Conservation (phyloP, 2,888 invertebrate species). For the Drosophila cognata region DNA sequence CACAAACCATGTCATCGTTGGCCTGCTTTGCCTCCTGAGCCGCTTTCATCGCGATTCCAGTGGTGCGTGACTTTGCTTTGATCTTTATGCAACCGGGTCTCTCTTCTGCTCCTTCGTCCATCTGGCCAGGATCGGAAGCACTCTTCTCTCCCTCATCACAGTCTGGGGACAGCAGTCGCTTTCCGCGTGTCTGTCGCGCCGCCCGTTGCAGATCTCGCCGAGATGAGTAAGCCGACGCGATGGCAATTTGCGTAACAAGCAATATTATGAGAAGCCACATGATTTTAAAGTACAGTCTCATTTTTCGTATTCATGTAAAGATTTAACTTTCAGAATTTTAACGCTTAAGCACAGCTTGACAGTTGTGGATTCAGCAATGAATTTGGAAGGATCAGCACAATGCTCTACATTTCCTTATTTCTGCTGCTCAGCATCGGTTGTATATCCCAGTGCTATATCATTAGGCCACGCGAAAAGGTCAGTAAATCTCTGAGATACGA, state of each 20-base stretch:
- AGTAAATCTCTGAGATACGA: background rate
- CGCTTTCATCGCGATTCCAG: constrained; percentile 89
- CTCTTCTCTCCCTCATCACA: background rate
- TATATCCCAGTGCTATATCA: constrained; percentile 21
- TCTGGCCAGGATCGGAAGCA: background rate
- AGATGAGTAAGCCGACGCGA: background rate
- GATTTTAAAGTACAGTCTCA: constrained; percentile 50
- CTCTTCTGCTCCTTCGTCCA: background rate
- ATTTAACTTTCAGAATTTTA: constrained; percentile 22
- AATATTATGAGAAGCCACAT: constrained; percentile 44
- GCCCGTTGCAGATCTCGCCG: background rate
- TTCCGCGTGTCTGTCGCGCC: constrained; percentile 10
- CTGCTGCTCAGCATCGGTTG: constrained; percentile 34
- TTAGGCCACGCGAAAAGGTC: constrained; percentile 44
- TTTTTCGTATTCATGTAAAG: constrained; percentile 50
- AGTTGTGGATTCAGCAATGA: constrained; percentile 25
- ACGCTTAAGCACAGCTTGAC: constrained; percentile 21
- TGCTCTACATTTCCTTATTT: constrained; percentile 41
- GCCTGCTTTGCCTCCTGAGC: constrained; percentile 87
- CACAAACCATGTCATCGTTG: constrained; percentile 86
- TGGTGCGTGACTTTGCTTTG: constrained; percentile 83
- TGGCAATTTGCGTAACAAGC: constrained; percentile 14
- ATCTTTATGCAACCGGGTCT: background rate
- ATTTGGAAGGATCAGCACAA: constrained; percentile 28
- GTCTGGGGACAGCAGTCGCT: constrained; percentile 10